Percentiles rank a stretch among this genome's conserved stretches.
Evolutionary conservation across 2,113 vertebrate species (phyloP).

Genomic region (Dipodomys stephensi): DNA sequence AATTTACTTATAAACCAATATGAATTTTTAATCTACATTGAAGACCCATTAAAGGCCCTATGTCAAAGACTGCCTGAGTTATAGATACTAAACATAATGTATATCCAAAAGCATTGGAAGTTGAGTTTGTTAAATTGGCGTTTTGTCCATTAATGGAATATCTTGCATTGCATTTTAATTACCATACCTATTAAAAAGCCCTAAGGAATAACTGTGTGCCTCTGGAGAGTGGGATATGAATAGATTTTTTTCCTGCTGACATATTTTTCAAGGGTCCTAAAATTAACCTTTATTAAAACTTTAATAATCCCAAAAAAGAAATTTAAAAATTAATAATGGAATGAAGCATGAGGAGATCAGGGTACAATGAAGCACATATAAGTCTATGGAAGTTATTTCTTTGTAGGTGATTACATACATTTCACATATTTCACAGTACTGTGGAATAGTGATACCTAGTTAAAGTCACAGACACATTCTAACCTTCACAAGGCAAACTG

Average conservation of each 20-base stretch:
- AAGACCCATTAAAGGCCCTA: not conserved
- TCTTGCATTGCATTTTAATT: constrained; percentile 44
- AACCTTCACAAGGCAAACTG: too few species aligned
- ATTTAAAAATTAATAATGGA: constrained; percentile 4
- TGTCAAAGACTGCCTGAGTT: constrained; percentile 7
- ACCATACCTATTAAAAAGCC: not conserved
- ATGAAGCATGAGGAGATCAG: constrained; percentile 32
- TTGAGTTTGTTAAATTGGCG: constrained; percentile 44
- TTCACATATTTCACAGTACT: too few species aligned
- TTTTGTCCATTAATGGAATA: not conserved
- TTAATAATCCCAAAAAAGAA: constrained; percentile 46
- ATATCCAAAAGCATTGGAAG: constrained; percentile 36
- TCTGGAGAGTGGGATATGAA: not conserved
- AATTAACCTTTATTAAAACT: constrained; percentile 34
- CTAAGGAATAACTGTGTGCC: not conserved
- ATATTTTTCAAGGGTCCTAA: not conserved
- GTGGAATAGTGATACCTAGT: too few species aligned
- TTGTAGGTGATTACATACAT: too few species aligned
- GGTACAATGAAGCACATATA: not conserved
- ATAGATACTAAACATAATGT: not conserved
- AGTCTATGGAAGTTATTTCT: not conserved
- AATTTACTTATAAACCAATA: constrained; percentile 16
- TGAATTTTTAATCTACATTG: constrained; percentile 35
- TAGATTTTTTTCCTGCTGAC: constrained; percentile 13
- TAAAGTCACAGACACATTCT: too few species aligned